Evolutionary conservation across 2,113 vertebrate genomes (phyloP).

Genomic region (Furnarius figulus): DNA sequence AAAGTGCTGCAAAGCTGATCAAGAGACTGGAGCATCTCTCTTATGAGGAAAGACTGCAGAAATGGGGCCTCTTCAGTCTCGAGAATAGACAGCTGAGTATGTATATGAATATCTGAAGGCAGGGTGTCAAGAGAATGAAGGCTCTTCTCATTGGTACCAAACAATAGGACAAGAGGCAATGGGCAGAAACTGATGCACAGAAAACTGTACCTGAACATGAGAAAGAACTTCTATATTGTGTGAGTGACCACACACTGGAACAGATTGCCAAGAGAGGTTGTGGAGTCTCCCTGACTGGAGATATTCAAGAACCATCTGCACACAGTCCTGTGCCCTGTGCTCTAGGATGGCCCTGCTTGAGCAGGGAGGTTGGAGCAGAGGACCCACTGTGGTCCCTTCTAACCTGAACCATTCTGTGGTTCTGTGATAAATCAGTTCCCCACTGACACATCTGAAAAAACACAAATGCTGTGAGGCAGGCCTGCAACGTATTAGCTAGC

Average conservation of each 20-base stretch:
- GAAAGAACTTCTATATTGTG: not conserved
- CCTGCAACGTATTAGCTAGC: not conserved
- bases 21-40: not conserved
- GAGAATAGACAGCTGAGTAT: not conserved
- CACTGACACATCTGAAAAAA: not conserved
- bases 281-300: not conserved
- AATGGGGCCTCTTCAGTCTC: not conserved
- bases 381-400: not conserved
- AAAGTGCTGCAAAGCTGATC: not conserved
- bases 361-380: not conserved
- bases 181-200: not conserved
- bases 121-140: not conserved
- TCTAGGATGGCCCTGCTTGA: not conserved
- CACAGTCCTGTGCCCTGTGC: not conserved
- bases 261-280: not conserved
- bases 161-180: not conserved
- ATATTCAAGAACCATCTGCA: not conserved
- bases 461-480: rapidly evolving
- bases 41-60: not conserved
- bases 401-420: not conserved
- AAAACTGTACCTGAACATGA: not conserved
- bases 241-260: not conserved
- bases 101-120: not conserved
- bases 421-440: not conserved
- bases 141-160: not conserved